Base-by-base conservation (phyloP, 2,888 invertebrate species). In the Eurytoma adleriae region DNA sequence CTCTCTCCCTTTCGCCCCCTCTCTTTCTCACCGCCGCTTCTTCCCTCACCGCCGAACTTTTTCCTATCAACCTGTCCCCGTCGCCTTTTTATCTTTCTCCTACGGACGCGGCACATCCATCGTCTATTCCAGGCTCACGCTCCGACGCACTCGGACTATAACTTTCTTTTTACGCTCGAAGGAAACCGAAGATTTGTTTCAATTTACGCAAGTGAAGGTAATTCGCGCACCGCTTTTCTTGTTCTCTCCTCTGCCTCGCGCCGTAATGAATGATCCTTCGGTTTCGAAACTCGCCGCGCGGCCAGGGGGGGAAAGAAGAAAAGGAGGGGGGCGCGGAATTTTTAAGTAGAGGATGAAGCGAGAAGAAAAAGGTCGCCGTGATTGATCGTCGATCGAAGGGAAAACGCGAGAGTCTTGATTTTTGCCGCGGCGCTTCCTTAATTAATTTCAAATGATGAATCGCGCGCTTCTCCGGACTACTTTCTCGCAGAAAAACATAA, bases 171-270 rank as follows among this genome's bases (percentile, higher is more conserved):
- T 83, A 82, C 84, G 56, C 82, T 77, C 80, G 82, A 79, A 20
- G 78, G 83, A 80, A 82, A 70, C 77, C 77, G 78, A 81, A 80
- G 83, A 82, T 84, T 84, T 83, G 83, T 84, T 84, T 84, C 84
- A 84, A 84, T 84, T 84, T 84, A 81, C 79, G 79, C 80, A 82
- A 82, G 82, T 82, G 78, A 75, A 82, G 78, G 82, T 82, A 82
- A 82, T 82, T 82, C 82, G 80, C 79, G 67, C 82, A 61, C 68
- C 64, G 40, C 30, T 64, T 62, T 68, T 68, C 68, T 56, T 48
- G 61, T 68, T 20, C 50, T 40, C 71, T 40, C 5, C 14, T 48
- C 24, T 40, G n/a, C 13, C 52, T 27, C 52, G 24, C 52, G 4
- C 30, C 27, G 54, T 72, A 79, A 79, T 68, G 62, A 79, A 72